Base-by-base conservation (phyloP, 2,888 invertebrate species). In the Eupithecia exiguata region DNA sequence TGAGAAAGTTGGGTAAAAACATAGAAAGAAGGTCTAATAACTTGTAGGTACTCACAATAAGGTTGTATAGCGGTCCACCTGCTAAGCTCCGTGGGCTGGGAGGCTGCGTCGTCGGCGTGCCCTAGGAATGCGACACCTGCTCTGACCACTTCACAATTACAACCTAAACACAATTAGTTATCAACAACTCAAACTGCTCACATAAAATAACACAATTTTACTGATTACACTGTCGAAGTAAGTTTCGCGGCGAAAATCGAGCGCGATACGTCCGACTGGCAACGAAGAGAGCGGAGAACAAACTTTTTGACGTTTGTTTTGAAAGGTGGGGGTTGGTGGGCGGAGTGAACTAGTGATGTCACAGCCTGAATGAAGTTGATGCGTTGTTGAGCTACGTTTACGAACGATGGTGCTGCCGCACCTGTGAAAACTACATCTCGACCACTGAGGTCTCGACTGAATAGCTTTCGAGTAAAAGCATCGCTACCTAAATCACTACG, bases 111-210 rank as follows among this genome's bases (percentile, higher is more conserved):
- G 91, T 86, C 90, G 91, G 91, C 89, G 89, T 78, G 70, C 86
- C 84, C 82, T 84, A 84, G 92, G 93, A 93, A 93, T 94, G 92
- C 87, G 87, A 91, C 93, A 93, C 93, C 93, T 93, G 79, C 72
- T 69, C 89, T 87, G 89, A 89, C 87, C 91, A 92, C 89, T 87
- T 80, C 85, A 90, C 89, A 86, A 84, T 85, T 92, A 92, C 91
- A 85, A 88, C 87, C 87, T 83, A 79, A 58, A 79, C 81, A 84
- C 87, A 70, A 68, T 69, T 43, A 72, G 74, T 74, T 75, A 75
- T 61, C 70, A 79, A 77, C 65, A 78, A 77, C 63, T 70, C 46
- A 63, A 25, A 70, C 73, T 78, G 75, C 70, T 75, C 65, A 79
- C 78, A 78, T 68, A 66, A 68, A 69, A 49, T 40, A 83, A 79